Evolutionary conservation across 2,113 vertebrate genomes (phyloP).

Genomic region (Ahaetulla prasina): DNA sequence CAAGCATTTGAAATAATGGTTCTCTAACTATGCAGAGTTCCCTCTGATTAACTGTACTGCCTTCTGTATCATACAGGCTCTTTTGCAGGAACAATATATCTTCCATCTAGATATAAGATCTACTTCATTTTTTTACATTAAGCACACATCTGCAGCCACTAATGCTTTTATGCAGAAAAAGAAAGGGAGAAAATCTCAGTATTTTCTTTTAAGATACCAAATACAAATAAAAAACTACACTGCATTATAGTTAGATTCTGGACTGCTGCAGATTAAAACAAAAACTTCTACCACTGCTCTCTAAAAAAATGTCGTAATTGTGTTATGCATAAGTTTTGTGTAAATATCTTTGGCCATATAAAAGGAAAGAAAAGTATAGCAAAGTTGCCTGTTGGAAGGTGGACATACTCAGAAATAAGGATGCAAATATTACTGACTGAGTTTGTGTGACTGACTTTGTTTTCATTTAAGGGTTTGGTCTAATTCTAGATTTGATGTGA

Average conservation of each 20-base stretch:
- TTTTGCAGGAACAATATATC: constrained; percentile 7
- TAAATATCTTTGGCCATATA: constrained; percentile 5
- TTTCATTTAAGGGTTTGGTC: constrained; percentile 44
- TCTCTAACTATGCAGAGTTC: constrained; percentile 17
- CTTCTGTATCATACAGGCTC: constrained; percentile 10
- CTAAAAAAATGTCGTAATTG: constrained; percentile 31
- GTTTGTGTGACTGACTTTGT: constrained; percentile 35
- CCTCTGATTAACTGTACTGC: constrained; percentile 25
- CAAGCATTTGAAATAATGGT: constrained; percentile 40
- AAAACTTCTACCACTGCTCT: constrained; percentile 28
- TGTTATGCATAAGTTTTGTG: neutral
- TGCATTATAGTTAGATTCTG: constrained; percentile 52
- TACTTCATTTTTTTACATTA: constrained; percentile 26
- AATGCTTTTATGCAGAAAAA: neutral
- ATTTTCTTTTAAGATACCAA: neutral
- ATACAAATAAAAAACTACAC: constrained; percentile 3
- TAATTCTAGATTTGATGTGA: constrained; percentile 46
- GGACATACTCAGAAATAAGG: constrained; percentile 29
- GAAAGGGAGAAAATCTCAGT: neutral
- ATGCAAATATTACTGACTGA: constrained; percentile 49
- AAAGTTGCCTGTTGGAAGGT: constrained; percentile 36
- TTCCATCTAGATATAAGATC: constrained; percentile 38
- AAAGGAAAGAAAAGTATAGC: constrained; percentile 38
- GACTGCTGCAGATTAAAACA: constrained; percentile 26
- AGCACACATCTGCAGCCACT: neutral